Percentiles rank a stretch among this genome's conserved stretches.
Conservation (phyloP, 1,140 invertebrate species). For the Cherax destructor region DNA sequence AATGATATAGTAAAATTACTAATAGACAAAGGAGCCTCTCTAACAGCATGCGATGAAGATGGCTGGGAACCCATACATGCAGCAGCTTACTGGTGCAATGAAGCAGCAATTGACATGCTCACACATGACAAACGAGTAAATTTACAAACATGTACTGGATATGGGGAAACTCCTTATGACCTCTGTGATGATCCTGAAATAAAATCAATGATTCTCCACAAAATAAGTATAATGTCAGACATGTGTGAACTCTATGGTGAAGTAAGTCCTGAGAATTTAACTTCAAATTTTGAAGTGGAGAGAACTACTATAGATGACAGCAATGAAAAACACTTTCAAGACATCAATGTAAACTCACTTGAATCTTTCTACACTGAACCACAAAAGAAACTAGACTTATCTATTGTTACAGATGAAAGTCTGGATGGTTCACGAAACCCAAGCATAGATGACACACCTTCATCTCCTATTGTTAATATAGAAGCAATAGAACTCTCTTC, state of each 20-base stretch:
- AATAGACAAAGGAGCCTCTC: constrained; percentile 55
- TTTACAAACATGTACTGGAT: constrained; percentile 33
- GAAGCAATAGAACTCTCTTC: constrained; percentile 34
- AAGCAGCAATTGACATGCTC: constrained; percentile 58
- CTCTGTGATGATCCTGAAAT: constrained; percentile 55
- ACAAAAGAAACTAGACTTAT: too few species aligned
- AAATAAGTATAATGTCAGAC: constrained; percentile 22
- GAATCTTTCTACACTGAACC: background rate
- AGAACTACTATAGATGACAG: background rate
- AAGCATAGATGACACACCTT: constrained; percentile 10
- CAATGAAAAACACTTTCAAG: background rate
- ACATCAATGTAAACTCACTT: background rate
- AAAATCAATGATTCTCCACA: constrained; percentile 36
- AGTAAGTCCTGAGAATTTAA: background rate
- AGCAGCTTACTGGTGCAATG: constrained; percentile 69
- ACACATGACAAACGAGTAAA: constrained; percentile 15
- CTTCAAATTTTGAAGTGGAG: background rate
- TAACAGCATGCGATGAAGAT: constrained; percentile 56
- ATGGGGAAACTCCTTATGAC: constrained; percentile 63
- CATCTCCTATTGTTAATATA: constrained; percentile 35
- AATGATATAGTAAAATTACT: constrained; percentile 68
- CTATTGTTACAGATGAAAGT: background rate
- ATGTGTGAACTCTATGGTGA: background rate
- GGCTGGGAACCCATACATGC: constrained; percentile 70
- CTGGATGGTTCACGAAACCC: background rate